Conservation (phyloP, 2,888 invertebrate species). For the Drosophila ezoana region DNA sequence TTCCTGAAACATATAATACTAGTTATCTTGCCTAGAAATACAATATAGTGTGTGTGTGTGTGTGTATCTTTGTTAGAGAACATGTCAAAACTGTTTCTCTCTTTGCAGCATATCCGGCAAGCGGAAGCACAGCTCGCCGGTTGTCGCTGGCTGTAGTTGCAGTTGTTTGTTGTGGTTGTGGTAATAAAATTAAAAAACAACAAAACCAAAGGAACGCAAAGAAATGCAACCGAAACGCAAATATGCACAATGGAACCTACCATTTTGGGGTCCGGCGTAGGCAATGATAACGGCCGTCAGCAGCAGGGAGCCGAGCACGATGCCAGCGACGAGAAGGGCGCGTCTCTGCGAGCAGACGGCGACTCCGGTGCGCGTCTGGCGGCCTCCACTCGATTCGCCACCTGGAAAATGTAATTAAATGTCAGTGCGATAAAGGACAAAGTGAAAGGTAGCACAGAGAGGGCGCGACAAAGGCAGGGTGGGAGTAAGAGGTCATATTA, state of each 20-base stretch:
- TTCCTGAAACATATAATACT: too few relatives aligned
- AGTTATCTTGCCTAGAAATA: not conserved
- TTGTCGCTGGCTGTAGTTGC: conserved; percentile 8
- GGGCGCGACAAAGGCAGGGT: too few relatives aligned
- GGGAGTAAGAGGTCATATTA: conserved; percentile 19
- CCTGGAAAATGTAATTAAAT: conserved; percentile 83
- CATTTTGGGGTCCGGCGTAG: conserved; percentile 94
- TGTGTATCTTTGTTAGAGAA: conserved; percentile 1
- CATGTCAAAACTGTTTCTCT: conserved; percentile 20
- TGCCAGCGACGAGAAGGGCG: conserved; percentile 92
- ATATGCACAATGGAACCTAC: conserved; percentile 85
- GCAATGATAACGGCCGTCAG: conserved; percentile 94
- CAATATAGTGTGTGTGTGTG: not conserved
- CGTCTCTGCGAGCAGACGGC: conserved; percentile 95
- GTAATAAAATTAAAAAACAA: conserved; percentile 50
- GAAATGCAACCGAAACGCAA: conserved; percentile 56
- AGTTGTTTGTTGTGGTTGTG: conserved; percentile 45
- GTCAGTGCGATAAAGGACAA: conserved; percentile 18
- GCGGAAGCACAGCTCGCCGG: conserved; percentile 14
- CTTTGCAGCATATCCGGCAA: conserved; percentile 32
- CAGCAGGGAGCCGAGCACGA: conserved; percentile 92
- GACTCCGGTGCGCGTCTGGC: conserved; percentile 87
- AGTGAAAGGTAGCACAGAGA: conserved; percentile 1
- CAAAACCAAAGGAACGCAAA: conserved; percentile 29
- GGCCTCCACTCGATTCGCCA: conserved; percentile 84